Conservation (phyloP, 2,888 invertebrate genomes). For the Yponomeuta evonymella region DNA sequence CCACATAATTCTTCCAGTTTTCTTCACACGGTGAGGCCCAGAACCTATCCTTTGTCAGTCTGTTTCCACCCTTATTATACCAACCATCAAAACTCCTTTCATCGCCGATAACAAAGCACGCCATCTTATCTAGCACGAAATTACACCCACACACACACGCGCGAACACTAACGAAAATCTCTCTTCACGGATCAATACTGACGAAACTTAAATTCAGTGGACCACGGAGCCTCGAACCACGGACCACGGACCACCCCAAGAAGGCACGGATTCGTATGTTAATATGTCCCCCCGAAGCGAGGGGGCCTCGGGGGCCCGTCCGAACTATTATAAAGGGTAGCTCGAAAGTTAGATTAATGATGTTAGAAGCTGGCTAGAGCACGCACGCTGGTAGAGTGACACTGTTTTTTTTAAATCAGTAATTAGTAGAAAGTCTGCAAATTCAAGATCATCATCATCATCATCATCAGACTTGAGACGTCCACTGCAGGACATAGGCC, state of each 20-base stretch:
- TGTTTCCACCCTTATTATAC: neutral
- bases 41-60: neutral
- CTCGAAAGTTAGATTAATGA: conserved; percentile 77
- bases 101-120: neutral
- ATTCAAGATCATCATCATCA: too few relatives aligned
- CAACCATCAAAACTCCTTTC: neutral
- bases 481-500: too few relatives aligned
- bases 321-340: conserved; percentile 77
- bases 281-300: conserved; percentile 50
- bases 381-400: conserved; percentile 26
- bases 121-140: conserved; percentile 21
- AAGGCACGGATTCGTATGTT: conserved; percentile 74
- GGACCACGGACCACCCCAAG: conserved; percentile 41
- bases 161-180: conserved; percentile 29
- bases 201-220: conserved; percentile 68
- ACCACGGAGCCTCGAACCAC: conserved; percentile 32
- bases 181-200: conserved; percentile 64
- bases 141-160: conserved; percentile 20
- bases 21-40: too few relatives aligned
- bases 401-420: too few relatives aligned
- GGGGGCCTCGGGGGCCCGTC: conserved; percentile 55
- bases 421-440: too few relatives aligned
- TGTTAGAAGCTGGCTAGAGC: conserved; percentile 74
- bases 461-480: too few relatives aligned
- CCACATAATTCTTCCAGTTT: too few relatives aligned